Evolutionary conservation across 1,140 invertebrate genomes (phyloP), one percentile per base, ranked within the genome.

Genomic region (Caerostris extrusa): DNA sequence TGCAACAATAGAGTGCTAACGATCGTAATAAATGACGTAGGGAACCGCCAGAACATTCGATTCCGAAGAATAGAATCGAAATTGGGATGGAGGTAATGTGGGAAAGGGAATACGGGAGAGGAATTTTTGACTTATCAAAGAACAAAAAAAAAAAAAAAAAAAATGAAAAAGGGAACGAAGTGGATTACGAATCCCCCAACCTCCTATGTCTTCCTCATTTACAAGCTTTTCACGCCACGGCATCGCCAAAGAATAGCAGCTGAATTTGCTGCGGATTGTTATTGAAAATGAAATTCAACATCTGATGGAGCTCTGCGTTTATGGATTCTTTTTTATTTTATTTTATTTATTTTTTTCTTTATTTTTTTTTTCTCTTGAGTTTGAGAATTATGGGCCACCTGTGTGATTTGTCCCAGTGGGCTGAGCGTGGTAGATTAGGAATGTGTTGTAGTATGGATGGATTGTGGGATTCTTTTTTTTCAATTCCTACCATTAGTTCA

Each of bases 21-120:
- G 90, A 92, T 92, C 90, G 77, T 92, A 92, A 92, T 92, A 92
- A 92, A 92, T 92, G 90, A 92, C 90, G 69, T 60, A 85, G 57
- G 17, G 56, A 50, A 53, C 82, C 58, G 60, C 56, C 60, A 60
- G 81, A 92, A 92, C 90, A 92, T 92, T 92, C 90, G 90, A 92
- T 92, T 92, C 56, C 50, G 69, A 85, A 61, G 82, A 92, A 92
- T 85, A 57, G 90, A 85, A 85, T 60, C 14, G 14, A 34, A 92
- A 91, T 60, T 82, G 57, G 64, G 57, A 58, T 17, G 64, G 61
- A 88, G 83, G 88, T 60, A 81, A 69, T 53, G 50, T 12, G 69
- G 56, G 61, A 56, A 17, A 50, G 64, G 19, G 67, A 88, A 67
- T 85, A 58, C 53, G 53, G 8, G 82, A 64, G 64, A 57, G 56